Percentiles rank a stretch among this genome's conserved stretches.
phyloP scores from a whole-genome alignment of 2,113 vertebrate species.

The Ptyas mucosa region DNA sequence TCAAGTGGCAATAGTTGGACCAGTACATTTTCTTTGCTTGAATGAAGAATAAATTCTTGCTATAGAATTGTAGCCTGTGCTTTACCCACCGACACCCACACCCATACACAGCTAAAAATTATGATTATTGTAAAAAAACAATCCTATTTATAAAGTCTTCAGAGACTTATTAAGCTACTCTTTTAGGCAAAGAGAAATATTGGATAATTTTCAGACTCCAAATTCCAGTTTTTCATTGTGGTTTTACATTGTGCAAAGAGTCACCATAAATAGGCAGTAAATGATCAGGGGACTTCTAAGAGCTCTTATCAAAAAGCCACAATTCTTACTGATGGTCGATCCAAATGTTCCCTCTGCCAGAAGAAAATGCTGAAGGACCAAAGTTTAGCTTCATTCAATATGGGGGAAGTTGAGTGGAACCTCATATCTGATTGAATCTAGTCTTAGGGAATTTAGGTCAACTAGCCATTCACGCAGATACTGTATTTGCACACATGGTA shows the following conservation, averaged over 20 bases:
- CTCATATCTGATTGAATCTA: background rate
- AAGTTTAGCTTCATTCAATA: background rate
- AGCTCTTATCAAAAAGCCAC: background rate
- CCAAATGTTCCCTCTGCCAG: background rate
- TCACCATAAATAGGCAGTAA: background rate
- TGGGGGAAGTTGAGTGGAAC: background rate
- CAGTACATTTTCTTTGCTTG: constrained; percentile 12
- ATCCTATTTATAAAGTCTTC: background rate
- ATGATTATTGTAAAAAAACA: background rate
- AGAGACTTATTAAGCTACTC: background rate
- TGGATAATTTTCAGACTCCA: background rate
- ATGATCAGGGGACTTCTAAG: background rate
- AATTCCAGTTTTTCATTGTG: background rate
- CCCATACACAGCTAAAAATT: background rate
- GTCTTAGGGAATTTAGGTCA: background rate
- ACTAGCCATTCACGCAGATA: background rate
- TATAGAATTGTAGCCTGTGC: background rate
- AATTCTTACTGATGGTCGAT: background rate
- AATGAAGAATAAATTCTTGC: constrained; percentile 32
- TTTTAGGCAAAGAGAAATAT: background rate
- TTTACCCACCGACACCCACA: background rate
- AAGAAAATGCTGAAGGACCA: background rate
- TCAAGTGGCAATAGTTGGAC: constrained; percentile 27
- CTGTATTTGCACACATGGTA: background rate
- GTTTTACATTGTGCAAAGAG: background rate